Base-by-base conservation (phyloP, 2,113 vertebrate species). In the Gopherus flavomarginatus region DNA sequence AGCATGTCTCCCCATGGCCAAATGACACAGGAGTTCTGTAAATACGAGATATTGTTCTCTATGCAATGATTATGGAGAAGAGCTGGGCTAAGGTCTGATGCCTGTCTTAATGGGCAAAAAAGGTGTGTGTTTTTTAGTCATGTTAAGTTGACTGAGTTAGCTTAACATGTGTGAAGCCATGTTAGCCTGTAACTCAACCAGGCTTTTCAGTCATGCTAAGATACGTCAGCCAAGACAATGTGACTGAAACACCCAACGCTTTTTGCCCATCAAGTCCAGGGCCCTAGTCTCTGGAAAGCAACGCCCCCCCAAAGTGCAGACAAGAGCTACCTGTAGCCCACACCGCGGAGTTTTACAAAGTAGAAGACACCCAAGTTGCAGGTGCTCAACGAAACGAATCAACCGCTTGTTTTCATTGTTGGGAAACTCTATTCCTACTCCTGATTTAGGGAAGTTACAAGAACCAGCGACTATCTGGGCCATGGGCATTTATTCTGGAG, bases 1-100 rank as follows among this genome's bases (percentile, higher is more conserved):
- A 97, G 89, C 52, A 44, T 84, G 53, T 56, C 83, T 88, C 85
- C 87, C 80, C 54, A 44, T 13, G 90, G 92, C 81, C 94, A 94
- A 78, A 69, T 88, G 89, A 85, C 83, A 95, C 35, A 12, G 1
- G 62, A 8, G 21, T 52, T 93, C 86, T 85, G 96, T 56, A 96
- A 96, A 90, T 95, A 80, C 85, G 54, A 97, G 75, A 92, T 38
- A 86, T 50, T 75, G 50, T 10, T 93, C 75, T 72, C 8, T 2
- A 8, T 81, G 84, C 88, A 85, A 26, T 59, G 79, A 79, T 86
- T 90, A 7, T 5, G 19, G 29, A 89, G 91, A 59, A 96, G 16
- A 93, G 80, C 72, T 38, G 83, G 69, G 77, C 24, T 75, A 81
- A 54, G 77, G 81, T 82, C 84, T 86, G 87, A 52, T 72, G 92